phyloP scores from a whole-genome alignment of 2,113 vertebrate species.

The Suncus etruscus region DNA sequence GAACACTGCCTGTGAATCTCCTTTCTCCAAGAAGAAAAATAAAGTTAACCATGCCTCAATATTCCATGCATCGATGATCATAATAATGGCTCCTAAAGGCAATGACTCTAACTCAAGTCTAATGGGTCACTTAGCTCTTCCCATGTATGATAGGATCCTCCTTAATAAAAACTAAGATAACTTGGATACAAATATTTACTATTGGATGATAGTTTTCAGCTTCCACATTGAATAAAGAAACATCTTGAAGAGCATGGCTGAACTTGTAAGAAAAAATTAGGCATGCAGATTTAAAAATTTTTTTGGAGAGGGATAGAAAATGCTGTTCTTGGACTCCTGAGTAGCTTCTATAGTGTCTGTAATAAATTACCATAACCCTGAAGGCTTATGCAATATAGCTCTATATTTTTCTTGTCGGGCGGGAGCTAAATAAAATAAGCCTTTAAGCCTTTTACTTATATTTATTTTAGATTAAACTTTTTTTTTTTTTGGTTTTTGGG shows the following conservation, averaged over 20 bases:
- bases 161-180: constrained; percentile 59
- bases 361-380: not conserved
- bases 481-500: no score
- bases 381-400: not conserved
- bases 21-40: not conserved
- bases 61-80: not conserved
- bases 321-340: not conserved
- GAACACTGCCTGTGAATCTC: no score
- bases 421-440: no score
- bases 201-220: constrained; percentile 26
- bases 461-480: no score
- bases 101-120: not conserved
- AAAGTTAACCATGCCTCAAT: not conserved
- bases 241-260: not conserved
- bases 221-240: constrained; percentile 35
- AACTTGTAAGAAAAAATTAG: constrained; percentile 41
- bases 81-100: not conserved
- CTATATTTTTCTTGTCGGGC: no score
- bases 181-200: constrained; percentile 8
- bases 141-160: not conserved
- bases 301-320: not conserved
- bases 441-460: no score
- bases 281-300: constrained; percentile 8
- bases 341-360: not conserved
- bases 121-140: not conserved